Percentiles rank a stretch among this genome's conserved stretches.
These are phyloP conservation scores for Agraylea sexmaculata DNA, from an alignment of 1,140 invertebrate genomes.

Conservation along the genomic window DNA sequence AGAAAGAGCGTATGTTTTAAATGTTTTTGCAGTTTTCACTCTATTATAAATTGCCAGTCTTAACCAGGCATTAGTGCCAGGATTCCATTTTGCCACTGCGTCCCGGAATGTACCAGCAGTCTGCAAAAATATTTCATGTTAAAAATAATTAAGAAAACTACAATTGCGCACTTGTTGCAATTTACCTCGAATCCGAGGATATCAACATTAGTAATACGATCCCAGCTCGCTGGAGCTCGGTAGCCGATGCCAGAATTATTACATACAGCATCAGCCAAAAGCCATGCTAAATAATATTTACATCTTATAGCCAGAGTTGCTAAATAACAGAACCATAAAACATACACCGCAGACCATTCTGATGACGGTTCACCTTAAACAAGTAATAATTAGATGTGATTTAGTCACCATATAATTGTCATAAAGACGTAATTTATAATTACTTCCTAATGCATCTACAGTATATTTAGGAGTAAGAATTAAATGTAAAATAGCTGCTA, in stretches of 20 bases:
- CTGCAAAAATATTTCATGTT: conserved; percentile 35
- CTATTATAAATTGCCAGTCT: conserved; percentile 78
- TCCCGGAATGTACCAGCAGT: conserved; percentile 66
- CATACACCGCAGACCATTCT: conserved; percentile 43
- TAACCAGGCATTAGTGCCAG: conserved; percentile 83
- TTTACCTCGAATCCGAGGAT: conserved; percentile 82
- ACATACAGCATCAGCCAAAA: conserved; percentile 85
- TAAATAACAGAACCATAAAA: conserved; percentile 67
- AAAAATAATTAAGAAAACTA: neutral
- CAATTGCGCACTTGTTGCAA: conserved; percentile 3
- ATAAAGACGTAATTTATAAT: neutral
- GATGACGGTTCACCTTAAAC: conserved; percentile 26
- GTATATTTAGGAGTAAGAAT: conserved; percentile 14
- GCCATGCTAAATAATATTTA: conserved; percentile 97
- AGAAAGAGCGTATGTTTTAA: conserved; percentile 75
- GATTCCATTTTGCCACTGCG: conserved; percentile 83
- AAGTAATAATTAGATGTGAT: neutral
- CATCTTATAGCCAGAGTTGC: conserved; percentile 67
- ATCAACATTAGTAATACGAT: conserved; percentile 84
- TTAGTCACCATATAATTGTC: neutral
- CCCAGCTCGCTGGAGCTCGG: conserved; percentile 78
- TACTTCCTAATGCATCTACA: conserved; percentile 13
- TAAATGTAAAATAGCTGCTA: conserved; percentile 13
- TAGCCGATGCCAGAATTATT: conserved; percentile 90
- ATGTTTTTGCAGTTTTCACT: conserved; percentile 45